Conservation (phyloP, 2,113 vertebrate genomes). For the Coptodon bakossiorum region DNA sequence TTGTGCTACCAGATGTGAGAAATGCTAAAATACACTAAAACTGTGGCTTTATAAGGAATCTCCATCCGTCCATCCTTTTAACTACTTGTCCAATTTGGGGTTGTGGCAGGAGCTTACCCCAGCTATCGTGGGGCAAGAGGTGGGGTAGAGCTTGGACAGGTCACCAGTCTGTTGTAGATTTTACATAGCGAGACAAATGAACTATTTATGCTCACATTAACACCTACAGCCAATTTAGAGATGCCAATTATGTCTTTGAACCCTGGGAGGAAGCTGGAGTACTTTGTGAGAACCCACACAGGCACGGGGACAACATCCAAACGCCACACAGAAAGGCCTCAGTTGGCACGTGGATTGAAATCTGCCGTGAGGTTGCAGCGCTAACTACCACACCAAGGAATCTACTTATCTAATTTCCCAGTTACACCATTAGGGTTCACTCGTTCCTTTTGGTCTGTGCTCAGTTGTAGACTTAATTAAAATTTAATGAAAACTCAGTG, state of each 20-base stretch:
- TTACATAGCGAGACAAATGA: neutral
- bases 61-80: neutral
- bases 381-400: neutral
- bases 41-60: neutral
- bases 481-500: neutral
- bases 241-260: neutral
- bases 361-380: neutral
- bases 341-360: neutral
- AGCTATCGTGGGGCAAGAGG: neutral
- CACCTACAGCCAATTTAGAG: neutral
- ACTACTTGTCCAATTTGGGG: neutral
- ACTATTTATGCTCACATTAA: neutral
- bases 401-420: neutral
- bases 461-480: neutral
- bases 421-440: neutral
- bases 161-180: neutral
- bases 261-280: neutral
- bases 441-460: neutral
- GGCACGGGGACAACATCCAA: neutral
- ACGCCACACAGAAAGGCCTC: neutral
- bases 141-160: neutral
- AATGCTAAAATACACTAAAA: neutral
- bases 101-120: neutral
- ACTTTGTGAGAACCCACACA: neutral
- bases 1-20: neutral